These are phyloP conservation scores for Papilio helenus DNA, from an alignment of 1,140 invertebrate species.

Conservation along the genomic window DNA sequence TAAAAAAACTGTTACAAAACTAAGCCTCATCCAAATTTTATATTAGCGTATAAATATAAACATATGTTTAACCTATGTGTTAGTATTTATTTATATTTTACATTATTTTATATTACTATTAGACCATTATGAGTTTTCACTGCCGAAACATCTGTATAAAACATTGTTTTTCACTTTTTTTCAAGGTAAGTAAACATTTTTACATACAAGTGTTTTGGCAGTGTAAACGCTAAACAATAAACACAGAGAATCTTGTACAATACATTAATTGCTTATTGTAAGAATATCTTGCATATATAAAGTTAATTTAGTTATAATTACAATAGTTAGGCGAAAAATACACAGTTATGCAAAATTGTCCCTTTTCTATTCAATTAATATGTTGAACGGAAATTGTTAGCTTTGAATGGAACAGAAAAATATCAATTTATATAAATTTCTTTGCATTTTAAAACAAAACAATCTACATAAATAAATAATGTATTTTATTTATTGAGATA, in stretches of 20 bases:
- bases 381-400: not conserved
- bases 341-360: not conserved
- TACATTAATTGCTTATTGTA: not conserved
- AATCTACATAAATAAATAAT: not conserved
- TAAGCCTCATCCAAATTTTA: slow-evolving; percentile 31
- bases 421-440: not conserved
- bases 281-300: not conserved
- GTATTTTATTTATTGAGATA: not conserved
- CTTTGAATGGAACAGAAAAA: not conserved
- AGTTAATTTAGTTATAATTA: slow-evolving; percentile 1
- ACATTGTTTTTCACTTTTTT: not conserved
- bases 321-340: not conserved
- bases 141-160: not conserved
- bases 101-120: not conserved
- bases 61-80: slow-evolving; percentile 13
- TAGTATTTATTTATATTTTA: slow-evolving; percentile 20
- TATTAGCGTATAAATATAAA: slow-evolving; percentile 34
- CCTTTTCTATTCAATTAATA: not conserved
- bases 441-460: not conserved
- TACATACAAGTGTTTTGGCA: not conserved
- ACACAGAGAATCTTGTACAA: not conserved
- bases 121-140: not conserved
- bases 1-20: slow-evolving; percentile 10
- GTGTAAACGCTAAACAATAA: slow-evolving; percentile 1
- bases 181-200: not conserved